These are phyloP conservation scores for Silurus asotus DNA, from an alignment of 2,113 vertebrate genomes.

Conservation along the genomic window DNA sequence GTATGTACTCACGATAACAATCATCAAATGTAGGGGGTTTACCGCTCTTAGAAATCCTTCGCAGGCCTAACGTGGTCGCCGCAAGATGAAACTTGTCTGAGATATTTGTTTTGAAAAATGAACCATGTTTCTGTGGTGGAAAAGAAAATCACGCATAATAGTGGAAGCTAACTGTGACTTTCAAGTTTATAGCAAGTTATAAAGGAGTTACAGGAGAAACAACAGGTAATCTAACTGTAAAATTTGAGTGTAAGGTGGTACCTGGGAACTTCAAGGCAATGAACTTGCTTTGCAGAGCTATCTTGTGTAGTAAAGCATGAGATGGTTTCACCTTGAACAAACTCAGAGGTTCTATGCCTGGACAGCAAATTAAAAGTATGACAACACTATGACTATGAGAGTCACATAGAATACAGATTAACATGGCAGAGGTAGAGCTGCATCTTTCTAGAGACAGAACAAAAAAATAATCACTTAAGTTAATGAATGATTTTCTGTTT, in stretches of 20 bases:
- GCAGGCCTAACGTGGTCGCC: neutral
- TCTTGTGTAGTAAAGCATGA: neutral
- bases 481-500: no score
- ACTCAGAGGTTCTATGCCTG: neutral
- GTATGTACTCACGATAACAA: neutral
- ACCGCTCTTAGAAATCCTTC: neutral
- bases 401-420: no score
- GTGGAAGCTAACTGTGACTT: neutral
- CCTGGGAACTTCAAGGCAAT: neutral
- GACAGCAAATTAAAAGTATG: neutral
- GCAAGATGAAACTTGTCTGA: neutral
- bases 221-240: neutral
- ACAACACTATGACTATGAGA: no score
- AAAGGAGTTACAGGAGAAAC: neutral
- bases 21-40: neutral
- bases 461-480: no score
- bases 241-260: neutral
- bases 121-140: neutral
- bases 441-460: no score
- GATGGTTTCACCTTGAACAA: neutral
- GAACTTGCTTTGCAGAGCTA: no score
- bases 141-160: neutral
- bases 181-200: neutral
- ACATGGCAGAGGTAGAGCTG: no score
- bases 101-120: neutral